Conservation (phyloP, 1,140 invertebrate species). For the Chlorops oryzae region DNA sequence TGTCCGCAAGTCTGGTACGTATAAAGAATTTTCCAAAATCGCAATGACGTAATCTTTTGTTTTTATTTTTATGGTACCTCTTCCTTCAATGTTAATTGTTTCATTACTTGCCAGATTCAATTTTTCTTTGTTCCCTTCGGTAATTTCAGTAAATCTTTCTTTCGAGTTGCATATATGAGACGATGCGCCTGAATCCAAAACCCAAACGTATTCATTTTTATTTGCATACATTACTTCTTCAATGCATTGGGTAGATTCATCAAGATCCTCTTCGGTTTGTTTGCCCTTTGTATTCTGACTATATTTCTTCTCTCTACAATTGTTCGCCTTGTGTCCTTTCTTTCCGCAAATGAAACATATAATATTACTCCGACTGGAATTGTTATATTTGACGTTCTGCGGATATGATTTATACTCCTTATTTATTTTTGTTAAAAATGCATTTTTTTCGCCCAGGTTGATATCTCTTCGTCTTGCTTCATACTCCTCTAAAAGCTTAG, state of each 20-base stretch:
- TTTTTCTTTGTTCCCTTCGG: neutral
- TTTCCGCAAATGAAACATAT: too few relatives aligned
- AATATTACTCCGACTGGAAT: too few relatives aligned
- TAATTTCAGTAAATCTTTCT: slow-evolving; percentile 9
- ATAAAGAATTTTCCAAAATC: slow-evolving; percentile 1
- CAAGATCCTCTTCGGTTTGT: too few relatives aligned
- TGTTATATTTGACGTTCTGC: too few relatives aligned
- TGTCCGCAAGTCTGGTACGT: slow-evolving; percentile 2
- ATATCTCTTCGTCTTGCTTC: slow-evolving; percentile 13
- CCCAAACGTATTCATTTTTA: slow-evolving; percentile 4
- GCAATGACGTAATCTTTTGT: neutral
- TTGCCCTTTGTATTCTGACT: too few relatives aligned
- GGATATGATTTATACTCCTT: too few relatives aligned
- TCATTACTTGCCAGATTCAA: slow-evolving; percentile 1
- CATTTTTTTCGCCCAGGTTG: neutral
- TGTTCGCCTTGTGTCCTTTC: too few relatives aligned
- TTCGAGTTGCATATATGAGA: slow-evolving; percentile 14
- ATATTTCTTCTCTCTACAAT: too few relatives aligned
- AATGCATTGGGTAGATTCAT: too few relatives aligned
- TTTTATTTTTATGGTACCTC: slow-evolving; percentile 1
- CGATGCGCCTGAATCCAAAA: slow-evolving; percentile 13
- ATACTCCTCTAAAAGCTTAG: slow-evolving; percentile 25
- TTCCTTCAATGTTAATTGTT: neutral
- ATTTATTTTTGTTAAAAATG: neutral
- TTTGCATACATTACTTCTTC: too few relatives aligned